A percentile compares a stretch with the other conserved stretches of the same genome.
Conservation (phyloP, 2,888 invertebrate species). For the Drosophila kuntzei region DNA sequence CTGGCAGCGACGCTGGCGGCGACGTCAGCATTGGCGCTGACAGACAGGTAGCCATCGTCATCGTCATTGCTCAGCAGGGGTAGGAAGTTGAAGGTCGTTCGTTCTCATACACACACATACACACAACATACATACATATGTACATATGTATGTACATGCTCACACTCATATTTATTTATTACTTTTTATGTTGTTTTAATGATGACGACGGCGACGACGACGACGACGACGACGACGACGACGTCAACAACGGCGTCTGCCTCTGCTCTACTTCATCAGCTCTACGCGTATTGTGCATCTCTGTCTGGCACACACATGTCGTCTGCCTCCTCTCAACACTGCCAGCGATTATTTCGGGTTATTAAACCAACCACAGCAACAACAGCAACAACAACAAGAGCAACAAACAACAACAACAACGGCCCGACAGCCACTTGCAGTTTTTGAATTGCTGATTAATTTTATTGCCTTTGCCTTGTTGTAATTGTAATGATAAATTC, state of each 20-base stretch:
- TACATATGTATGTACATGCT: constrained; percentile 10
- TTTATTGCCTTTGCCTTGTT: constrained; percentile 78
- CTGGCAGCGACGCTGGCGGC: constrained; percentile 53
- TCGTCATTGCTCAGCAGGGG: constrained; percentile 57
- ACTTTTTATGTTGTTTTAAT: constrained; percentile 80
- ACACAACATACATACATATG: constrained; percentile 17
- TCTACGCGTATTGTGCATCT: constrained; percentile 64
- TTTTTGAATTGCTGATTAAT: constrained; percentile 82
- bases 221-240: constrained; percentile 35
- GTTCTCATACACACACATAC: constrained; percentile 51
- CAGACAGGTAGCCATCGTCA: constrained; percentile 54
- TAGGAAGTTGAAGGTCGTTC: constrained; percentile 80
- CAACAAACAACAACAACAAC: constrained; percentile 38
- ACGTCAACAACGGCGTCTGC: constrained; percentile 28
- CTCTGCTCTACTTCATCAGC: constrained; percentile 70
- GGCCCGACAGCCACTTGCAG: constrained; percentile 73
- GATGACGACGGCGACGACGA: constrained; percentile 65
- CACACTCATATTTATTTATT: constrained; percentile 76
- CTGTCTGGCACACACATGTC: constrained; percentile 54
- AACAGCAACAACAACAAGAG: constrained; percentile 43
- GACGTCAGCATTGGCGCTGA: constrained; percentile 59
- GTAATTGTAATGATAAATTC: constrained; percentile 80
- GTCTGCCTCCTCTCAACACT: constrained; percentile 36
- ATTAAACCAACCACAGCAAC: constrained; percentile 73
- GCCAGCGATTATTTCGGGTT: constrained; percentile 77